phyloP scores from a whole-genome alignment of 2,888 invertebrate species.

The Ceramica pisi region DNA sequence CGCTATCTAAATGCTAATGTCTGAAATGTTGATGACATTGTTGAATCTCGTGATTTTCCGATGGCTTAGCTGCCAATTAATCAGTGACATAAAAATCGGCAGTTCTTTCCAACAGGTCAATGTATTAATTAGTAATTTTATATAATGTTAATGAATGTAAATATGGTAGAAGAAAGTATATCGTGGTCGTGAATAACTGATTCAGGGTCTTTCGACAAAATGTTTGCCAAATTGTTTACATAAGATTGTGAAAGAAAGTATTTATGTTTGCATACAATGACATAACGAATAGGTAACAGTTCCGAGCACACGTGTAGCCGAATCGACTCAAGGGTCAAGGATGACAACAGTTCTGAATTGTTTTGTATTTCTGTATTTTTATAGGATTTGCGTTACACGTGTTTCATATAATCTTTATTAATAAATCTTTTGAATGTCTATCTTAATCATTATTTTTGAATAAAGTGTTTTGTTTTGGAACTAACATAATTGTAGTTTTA shows the following conservation, averaged over 20 bases:
- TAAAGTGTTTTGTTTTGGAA: not conserved
- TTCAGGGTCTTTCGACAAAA: conserved; percentile 28
- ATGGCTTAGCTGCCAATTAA: conserved; percentile 19
- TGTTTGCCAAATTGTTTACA: conserved; percentile 36
- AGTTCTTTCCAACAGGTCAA: not conserved
- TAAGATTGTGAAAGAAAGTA: conserved; percentile 30
- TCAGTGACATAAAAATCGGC: not conserved
- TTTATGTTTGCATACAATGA: conserved; percentile 25
- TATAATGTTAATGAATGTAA: not conserved
- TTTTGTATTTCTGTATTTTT: conserved; percentile 13
- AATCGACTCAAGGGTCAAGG: conserved; percentile 30
- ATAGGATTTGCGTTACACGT: not conserved
- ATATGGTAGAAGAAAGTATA: not conserved
- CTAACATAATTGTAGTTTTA: conserved; percentile 9
- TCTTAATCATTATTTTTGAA: not conserved
- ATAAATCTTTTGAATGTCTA: not conserved
- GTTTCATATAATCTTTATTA: not conserved
- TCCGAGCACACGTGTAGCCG: not conserved
- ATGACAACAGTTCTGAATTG: not conserved
- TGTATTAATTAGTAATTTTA: conserved; percentile 2
- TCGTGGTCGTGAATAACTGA: conserved; percentile 16
- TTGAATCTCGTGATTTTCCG: conserved; percentile 9
- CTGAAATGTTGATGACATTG: conserved; percentile 22
- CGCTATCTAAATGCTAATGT: conserved; percentile 9
- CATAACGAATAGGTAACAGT: conserved; percentile 24